Evolutionary conservation across 2,113 vertebrate species (phyloP).

Genomic region (Periophthalmus modestus): DNA sequence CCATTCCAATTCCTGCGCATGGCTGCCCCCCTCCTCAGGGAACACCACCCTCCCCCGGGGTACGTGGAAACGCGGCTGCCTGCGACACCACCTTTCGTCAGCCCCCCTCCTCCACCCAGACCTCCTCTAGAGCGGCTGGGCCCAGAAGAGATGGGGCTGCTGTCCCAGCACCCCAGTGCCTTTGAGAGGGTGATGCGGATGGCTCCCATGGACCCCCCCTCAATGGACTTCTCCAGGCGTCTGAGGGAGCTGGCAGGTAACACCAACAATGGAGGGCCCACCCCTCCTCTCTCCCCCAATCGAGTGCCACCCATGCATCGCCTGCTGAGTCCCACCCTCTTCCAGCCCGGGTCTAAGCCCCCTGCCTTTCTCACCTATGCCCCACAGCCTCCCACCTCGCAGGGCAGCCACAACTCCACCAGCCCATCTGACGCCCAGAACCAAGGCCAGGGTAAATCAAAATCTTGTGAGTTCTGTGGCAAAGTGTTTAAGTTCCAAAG

Average conservation of each 20-base stretch:
- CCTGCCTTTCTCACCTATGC: conserved; percentile 91
- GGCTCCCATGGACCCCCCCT: conserved; percentile 93
- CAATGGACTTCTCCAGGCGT: conserved; percentile 98
- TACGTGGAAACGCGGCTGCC: conserved; percentile 95
- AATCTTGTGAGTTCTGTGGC: conserved; percentile 98
- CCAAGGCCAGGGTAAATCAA: conserved; percentile 89
- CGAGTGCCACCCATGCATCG: conserved; percentile 97
- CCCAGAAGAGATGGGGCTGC: conserved; percentile 98
- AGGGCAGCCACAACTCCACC: conserved; percentile 58
- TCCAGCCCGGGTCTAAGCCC: conserved; percentile 93
- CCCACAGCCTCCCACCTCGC: conserved; percentile 69
- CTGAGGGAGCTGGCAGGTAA: conserved; percentile 96
- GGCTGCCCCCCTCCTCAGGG: conserved; percentile 93
- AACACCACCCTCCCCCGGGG: conserved; percentile 83
- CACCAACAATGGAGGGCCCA: conserved; percentile 86
- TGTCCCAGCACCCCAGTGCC: conserved; percentile 99
- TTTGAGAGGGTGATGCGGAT: conserved; percentile 99
- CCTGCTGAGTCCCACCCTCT: conserved; percentile 89
- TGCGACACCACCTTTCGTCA: conserved; percentile 92
- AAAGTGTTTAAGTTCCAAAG: conserved; percentile 99
- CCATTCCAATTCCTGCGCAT: conserved; percentile 97
- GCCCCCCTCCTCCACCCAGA: conserved; percentile 92
- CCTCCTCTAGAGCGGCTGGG: conserved; percentile 90
- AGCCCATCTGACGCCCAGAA: conserved; percentile 84
- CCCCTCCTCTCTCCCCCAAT: conserved; percentile 94